Evolutionary conservation across 2,113 vertebrate species (phyloP), one percentile per base, ranked within the genome.

Genomic region (Tringa solitaria): DNA sequence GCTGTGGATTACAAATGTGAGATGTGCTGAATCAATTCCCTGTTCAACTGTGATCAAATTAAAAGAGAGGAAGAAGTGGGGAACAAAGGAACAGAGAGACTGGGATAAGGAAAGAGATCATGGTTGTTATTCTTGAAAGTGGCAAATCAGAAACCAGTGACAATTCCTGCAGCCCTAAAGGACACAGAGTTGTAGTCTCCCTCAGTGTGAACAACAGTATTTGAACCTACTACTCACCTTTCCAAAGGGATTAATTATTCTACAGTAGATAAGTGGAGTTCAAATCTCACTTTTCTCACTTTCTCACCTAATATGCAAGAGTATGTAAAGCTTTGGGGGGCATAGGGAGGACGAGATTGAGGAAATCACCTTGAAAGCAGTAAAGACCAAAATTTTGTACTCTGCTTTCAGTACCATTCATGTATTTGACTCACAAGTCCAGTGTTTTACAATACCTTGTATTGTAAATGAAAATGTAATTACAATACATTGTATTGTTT

Each of bases 361-460:
- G n/a, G 57, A 84, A 84, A 69, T 1, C 15, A 30, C 21, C 3
- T 32, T 57, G 41, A 65, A 1, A 39, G 5, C 21, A 6, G 12
- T 26, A 79, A 85, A 76, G 5, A 39, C 10, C 20, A 64, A 73
- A 43, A 46, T 51, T 46, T n/a, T 60, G 15, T 5, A 8, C 19
- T 73, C 33, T 56, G 7, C 30, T 93, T 95, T 67, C 30, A 48
- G 9, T 48, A 12, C 7, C 26, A 7, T 61, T 57, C 12, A 35
- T 60, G 28, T 13, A n/a, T 56, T 84, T 75, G 60, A 54, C 10
- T 54, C 32, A 74, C 0, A 0, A 32, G 20, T 32, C 32, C 24
- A 54, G 37, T 5, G 14, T 84, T 89, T 87, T 74, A 81, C 2
- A 23, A 57, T 41, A 63, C 10, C 8, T 81, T 78, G 24, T 39